Base-by-base conservation (phyloP, 2,888 invertebrate genomes). In the Hyles lineata region DNA sequence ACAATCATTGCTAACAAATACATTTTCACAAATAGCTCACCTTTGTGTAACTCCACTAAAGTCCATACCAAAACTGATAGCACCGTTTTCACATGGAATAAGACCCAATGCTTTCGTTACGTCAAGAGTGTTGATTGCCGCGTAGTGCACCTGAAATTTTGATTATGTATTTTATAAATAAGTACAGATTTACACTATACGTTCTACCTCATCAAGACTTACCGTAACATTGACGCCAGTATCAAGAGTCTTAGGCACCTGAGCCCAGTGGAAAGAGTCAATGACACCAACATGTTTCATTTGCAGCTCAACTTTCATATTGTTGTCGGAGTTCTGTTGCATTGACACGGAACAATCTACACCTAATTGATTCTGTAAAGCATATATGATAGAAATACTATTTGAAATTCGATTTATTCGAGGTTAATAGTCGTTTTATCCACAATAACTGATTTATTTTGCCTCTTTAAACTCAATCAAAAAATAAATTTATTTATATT, bases 11-110 rank as follows among this genome's bases (percentile, higher is more conserved):
- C 50, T 67, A 8, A 52, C 5, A 70, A 50, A 72, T 67, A 25
- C 43, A 50, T 8, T 29, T n/a, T 21, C 43, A 62, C 6, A 11
- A 32, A 50, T 29, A 17, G 2, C 29, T 50, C 84, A 90, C 91
- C 80, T 83, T n/a, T 85, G 76, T 59, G 87, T 89, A 2, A 81
- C 74, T n/a, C 92, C 92, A 81, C 92, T 92, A 74, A 89, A 92
- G 73, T 92, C 92, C 88, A 90, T 89, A 55, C 91, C 90, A 73
- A 80, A 90, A 5, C 74, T 75, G 29, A 79, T 74, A 63, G 43
- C 74, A 70, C 32, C 71, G 52, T 52, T 32, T 3, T 75, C 52
- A 32, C 61, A 71, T 15, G 80, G 72, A 69, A 81, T 76, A 23
- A 76, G 77, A 52, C 86, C 89, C 11, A 75, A 76, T 21, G 87